phyloP scores from a whole-genome alignment of 1,140 invertebrate genomes.

The Eufriesea mexicana region DNA sequence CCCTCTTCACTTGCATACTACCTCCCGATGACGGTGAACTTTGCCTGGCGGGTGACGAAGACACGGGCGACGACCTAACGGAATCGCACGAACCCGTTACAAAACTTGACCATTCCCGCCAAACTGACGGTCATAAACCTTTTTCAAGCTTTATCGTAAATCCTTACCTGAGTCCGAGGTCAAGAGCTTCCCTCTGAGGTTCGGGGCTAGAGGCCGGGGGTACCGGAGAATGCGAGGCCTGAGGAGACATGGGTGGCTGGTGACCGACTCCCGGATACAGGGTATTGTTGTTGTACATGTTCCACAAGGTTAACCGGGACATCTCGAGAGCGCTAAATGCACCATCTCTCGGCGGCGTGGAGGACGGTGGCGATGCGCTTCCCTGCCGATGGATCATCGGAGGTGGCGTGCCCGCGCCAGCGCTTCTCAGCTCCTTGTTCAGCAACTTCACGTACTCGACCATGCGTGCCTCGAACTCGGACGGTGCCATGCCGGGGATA shows the following conservation, averaged over 20 bases:
- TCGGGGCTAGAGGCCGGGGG: constrained; percentile 75
- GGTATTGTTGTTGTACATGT: constrained; percentile 87
- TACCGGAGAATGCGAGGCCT: constrained; percentile 74
- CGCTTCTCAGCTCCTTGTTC: constrained; percentile 81
- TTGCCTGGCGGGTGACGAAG: constrained; percentile 71
- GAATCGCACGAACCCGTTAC: background rate
- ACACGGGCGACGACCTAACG: constrained; percentile 74
- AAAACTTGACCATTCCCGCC: no score
- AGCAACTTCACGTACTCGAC: constrained; percentile 90
- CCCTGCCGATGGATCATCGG: constrained; percentile 80
- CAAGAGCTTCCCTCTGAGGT: constrained; percentile 85
- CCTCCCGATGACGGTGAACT: constrained; percentile 71
- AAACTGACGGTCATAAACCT: background rate
- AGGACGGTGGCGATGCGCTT: constrained; percentile 84
- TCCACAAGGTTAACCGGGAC: constrained; percentile 90
- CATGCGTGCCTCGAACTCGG: constrained; percentile 89
- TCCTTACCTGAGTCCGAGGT: constrained; percentile 82
- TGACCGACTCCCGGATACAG: constrained; percentile 71
- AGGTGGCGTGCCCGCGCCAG: constrained; percentile 79
- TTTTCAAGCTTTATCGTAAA: no score
- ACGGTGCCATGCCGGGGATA: constrained; percentile 83
- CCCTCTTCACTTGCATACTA: constrained; percentile 83
- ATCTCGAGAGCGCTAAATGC: constrained; percentile 88
- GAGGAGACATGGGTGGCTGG: constrained; percentile 69
- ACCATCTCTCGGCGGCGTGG: constrained; percentile 81